Conservation (phyloP, 2,797 vertebrate species). For the Pangasius djambal region DNA sequence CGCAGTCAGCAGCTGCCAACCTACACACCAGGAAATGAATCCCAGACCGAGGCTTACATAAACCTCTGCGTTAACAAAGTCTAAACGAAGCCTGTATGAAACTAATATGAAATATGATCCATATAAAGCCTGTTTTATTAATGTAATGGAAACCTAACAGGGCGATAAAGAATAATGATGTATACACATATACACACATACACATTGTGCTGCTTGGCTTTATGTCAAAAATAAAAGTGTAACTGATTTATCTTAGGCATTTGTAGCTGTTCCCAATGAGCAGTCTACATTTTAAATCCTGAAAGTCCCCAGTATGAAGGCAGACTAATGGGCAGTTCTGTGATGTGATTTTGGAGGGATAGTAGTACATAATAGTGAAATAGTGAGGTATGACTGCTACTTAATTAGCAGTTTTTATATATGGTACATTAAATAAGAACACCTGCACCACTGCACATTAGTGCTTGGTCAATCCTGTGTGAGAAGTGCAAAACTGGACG, state of each 20-base stretch:
- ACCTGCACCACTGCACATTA: background rate
- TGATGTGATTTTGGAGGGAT: background rate
- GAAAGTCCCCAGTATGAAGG: background rate
- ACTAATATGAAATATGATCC: background rate
- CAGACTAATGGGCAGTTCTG: background rate
- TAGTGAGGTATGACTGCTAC: background rate
- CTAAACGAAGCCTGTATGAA: background rate
- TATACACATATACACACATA: background rate
- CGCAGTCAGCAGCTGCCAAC: conserved; percentile 44
- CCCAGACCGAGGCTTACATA: conserved; percentile 23
- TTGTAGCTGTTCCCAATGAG: background rate
- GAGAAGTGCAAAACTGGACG: background rate
- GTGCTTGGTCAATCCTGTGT: background rate
- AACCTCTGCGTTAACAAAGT: conserved; percentile 12
- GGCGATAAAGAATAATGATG: background rate
- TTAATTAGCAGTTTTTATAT: no score
- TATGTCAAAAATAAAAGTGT: background rate
- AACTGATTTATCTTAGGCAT: background rate
- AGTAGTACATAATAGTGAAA: background rate
- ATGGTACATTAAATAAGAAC: background rate
- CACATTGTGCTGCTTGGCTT: background rate
- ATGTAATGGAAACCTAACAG: background rate
- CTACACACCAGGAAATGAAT: conserved; percentile 37
- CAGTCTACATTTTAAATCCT: background rate
- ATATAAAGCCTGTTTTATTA: background rate